Percentiles rank a stretch among this genome's conserved stretches.
These are phyloP conservation scores for Ceriagrion tenellum DNA, from an alignment of 2,888 invertebrate species.

Conservation along the genomic window DNA sequence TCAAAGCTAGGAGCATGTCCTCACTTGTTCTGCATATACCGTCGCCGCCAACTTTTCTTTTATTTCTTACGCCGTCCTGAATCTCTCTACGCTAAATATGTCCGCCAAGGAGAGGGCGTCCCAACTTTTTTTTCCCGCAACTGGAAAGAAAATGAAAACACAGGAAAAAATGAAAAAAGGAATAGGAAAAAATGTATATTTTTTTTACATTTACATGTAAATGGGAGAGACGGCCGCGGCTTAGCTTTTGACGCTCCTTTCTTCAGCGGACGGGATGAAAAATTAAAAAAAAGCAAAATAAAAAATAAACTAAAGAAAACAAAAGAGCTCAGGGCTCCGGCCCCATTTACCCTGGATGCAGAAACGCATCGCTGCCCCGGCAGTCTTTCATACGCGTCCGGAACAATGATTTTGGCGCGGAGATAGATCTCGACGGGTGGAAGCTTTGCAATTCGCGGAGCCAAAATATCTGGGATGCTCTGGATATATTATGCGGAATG, in stretches of 20 bases:
- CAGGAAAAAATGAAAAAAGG: neutral
- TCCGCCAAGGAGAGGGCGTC: neutral
- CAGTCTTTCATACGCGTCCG: slow-evolving; percentile 1
- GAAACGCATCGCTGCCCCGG: neutral
- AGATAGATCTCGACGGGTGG: neutral
- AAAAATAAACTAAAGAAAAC: too few species aligned
- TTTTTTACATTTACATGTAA: too few species aligned
- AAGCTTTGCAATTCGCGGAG: neutral
- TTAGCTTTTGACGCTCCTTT: too few species aligned
- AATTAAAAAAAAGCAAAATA: neutral
- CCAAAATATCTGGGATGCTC: neutral
- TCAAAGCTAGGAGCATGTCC: neutral
- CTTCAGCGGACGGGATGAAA: too few species aligned
- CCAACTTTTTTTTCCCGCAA: neutral
- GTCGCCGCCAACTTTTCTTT: neutral
- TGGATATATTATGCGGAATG: neutral
- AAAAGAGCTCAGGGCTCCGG: neutral
- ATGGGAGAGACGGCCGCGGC: too few species aligned
- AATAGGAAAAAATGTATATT: too few species aligned
- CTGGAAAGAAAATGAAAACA: neutral
- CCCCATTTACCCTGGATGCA: neutral
- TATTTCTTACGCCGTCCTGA: neutral
- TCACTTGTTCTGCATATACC: neutral
- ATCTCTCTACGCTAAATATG: neutral
- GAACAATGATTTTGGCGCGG: neutral